A percentile compares a stretch with the other conserved stretches of the same genome.
These are phyloP conservation scores for Diplazon laetatorius DNA, from an alignment of 2,888 invertebrate species.

Conservation along the genomic window DNA sequence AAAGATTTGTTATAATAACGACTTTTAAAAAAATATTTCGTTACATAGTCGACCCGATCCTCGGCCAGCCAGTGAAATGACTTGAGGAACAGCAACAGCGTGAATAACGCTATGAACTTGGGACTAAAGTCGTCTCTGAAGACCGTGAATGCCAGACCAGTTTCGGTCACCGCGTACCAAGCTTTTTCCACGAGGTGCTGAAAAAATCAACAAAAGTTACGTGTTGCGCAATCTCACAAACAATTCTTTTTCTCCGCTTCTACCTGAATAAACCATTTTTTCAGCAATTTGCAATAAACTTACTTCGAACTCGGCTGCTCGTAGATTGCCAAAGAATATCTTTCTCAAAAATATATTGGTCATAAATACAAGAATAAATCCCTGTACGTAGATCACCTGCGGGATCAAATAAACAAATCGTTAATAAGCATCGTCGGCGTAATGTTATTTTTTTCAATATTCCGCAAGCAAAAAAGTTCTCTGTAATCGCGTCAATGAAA, in stretches of 20 bases:
- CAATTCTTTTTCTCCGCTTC: too few species aligned
- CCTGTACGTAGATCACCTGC: slow-evolving; percentile 98
- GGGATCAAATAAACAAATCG: neutral
- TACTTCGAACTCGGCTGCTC: slow-evolving; percentile 98
- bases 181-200: slow-evolving; percentile 98
- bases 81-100: slow-evolving; percentile 96
- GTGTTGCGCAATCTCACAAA: too few species aligned
- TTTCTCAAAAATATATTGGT: slow-evolving; percentile 96
- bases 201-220: slow-evolving; percentile 77
- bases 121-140: slow-evolving; percentile 99
- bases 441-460: too few species aligned
- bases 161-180: slow-evolving; percentile 99
- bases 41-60: slow-evolving; percentile 99
- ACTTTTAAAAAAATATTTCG: slow-evolving; percentile 79
- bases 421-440: neutral
- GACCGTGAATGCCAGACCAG: slow-evolving; percentile 99
- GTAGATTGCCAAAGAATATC: slow-evolving; percentile 96
- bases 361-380: slow-evolving; percentile 96
- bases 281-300: slow-evolving; percentile 59
- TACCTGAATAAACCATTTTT: too few species aligned
- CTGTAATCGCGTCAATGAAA: too few species aligned
- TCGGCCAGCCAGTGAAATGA: slow-evolving; percentile 99
- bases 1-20: neutral
- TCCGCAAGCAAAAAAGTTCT: too few species aligned
- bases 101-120: slow-evolving; percentile 98